Evolutionary conservation across 1,140 invertebrate species (phyloP), one percentile per base, ranked within the genome.

Genomic region (Drosophila sp.): DNA sequence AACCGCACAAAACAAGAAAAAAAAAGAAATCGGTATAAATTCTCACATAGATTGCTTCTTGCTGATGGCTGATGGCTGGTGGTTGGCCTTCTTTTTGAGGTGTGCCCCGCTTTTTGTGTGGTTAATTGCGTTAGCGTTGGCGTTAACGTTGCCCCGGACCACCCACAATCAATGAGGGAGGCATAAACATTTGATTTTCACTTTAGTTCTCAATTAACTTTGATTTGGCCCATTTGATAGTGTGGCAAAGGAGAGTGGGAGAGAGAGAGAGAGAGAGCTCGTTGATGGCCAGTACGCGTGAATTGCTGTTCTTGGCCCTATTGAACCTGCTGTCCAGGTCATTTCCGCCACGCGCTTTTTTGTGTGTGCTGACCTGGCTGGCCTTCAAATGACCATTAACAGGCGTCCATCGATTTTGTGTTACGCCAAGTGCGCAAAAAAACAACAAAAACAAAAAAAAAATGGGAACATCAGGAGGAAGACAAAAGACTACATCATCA

Each of bases 171-270:
- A 61, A 38, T 10, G 23, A 50, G n/a, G 8, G 44, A 35, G 23
- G 11, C 61, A 66, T 75, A 67, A 81, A 81, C 83, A 86, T 86
- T 86, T 86, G 82, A 86, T 86, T 86, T 87, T 86, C 83, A 87
- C 82, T 86, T 86, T 86, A 86, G 82, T 86, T 86, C 82, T 86
- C 83, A 86, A 86, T 86, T 86, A 86, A 86, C 79, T 86, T 86
- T 86, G 83, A 86, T 86, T 86, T 86, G 83, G 82, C 66, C 82
- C 82, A 86, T 87, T 86, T 86, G 83, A 87, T 86, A 70, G 75
- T 85, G 79, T 50, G 60, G 70, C 80, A 17, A 17, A 17, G 17
- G 17, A 17, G 17, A 17, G 17, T 17, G 17, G 17, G 17, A 17
- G 17, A 17, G 17, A 17, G 17, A 17, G 17, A 17, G 17, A 17